Percentiles rank a stretch among this genome's conserved stretches.
Evolutionary conservation across 2,797 vertebrate species (phyloP).

Genomic region (Ctenopoma multispine): DNA sequence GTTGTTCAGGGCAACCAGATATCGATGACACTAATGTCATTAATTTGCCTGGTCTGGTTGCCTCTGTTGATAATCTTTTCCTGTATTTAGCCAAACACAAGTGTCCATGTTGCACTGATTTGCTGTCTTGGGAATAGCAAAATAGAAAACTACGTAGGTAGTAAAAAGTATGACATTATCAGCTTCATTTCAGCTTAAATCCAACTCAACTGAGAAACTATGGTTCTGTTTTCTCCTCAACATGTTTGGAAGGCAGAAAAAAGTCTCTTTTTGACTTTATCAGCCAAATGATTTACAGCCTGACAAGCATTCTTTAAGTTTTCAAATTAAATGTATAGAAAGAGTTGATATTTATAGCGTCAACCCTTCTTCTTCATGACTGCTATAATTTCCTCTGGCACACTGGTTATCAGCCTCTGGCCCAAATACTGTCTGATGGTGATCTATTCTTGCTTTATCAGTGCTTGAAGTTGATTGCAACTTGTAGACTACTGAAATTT

Average conservation of each 20-base stretch:
- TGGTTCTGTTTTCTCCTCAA: background rate
- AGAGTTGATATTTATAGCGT: too few species aligned
- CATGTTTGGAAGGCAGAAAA: background rate
- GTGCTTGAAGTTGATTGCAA: too few species aligned
- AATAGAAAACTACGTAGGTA: conserved; percentile 6
- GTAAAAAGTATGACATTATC: background rate
- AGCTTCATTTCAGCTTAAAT: background rate
- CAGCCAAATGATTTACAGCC: too few species aligned
- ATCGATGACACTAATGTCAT: conserved; percentile 76
- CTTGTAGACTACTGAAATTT: too few species aligned
- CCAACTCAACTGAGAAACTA: background rate
- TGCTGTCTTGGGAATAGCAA: conserved; percentile 14
- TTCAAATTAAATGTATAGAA: too few species aligned
- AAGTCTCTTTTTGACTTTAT: background rate
- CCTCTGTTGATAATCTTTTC: conserved; percentile 66
- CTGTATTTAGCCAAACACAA: conserved; percentile 53
- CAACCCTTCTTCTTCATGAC: too few species aligned
- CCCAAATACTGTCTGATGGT: too few species aligned
- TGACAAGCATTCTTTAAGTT: too few species aligned
- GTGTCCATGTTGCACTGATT: conserved; percentile 29
- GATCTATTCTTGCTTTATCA: too few species aligned
- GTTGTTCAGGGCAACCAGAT: conserved; percentile 70
- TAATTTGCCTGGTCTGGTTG: conserved; percentile 75
- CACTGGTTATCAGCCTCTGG: too few species aligned
- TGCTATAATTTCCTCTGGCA: too few species aligned